These are phyloP conservation scores for Drosophila fulvimacula DNA, from an alignment of 2,888 invertebrate genomes.

Conservation along the genomic window DNA sequence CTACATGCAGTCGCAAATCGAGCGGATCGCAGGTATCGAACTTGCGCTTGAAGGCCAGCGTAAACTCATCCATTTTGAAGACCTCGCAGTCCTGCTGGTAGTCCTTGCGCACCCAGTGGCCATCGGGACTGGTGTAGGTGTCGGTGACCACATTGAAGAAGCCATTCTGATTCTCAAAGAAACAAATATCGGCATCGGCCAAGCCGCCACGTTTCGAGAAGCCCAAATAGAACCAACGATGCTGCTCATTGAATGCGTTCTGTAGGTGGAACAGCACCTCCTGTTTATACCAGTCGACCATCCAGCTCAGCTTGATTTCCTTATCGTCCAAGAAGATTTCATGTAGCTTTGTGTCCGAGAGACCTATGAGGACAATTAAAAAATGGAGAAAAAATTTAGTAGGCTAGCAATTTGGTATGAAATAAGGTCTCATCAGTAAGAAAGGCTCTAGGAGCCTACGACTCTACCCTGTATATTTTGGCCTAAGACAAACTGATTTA, in stretches of 20 bases:
- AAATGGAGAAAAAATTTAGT: background rate
- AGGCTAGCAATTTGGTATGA: background rate
- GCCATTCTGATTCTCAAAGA: constrained; percentile 88
- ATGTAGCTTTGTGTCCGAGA: constrained; percentile 84
- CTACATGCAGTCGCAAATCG: constrained; percentile 86
- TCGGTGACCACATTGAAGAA: constrained; percentile 87
- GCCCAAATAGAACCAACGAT: constrained; percentile 93
- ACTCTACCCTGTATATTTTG: too few species aligned
- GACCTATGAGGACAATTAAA: too few species aligned
- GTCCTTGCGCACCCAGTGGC: constrained; percentile 88
- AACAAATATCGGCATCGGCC: constrained; percentile 91
- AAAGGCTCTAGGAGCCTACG: background rate
- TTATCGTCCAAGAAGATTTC: constrained; percentile 83
- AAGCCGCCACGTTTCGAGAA: constrained; percentile 93
- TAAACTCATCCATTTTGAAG: constrained; percentile 87
- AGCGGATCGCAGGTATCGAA: constrained; percentile 94
- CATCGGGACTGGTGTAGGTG: constrained; percentile 88
- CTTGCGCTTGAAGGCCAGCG: constrained; percentile 90
- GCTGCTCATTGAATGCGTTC: constrained; percentile 84
- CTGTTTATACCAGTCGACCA: constrained; percentile 85
- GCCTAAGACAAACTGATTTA: too few species aligned
- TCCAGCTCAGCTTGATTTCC: constrained; percentile 85
- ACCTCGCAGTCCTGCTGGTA: constrained; percentile 90
- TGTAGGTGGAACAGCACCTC: constrained; percentile 85
- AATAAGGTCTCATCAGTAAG: background rate